Evolutionary conservation across 2,113 vertebrate species (phyloP).

Genomic region (Gnathonemus longibarbis): DNA sequence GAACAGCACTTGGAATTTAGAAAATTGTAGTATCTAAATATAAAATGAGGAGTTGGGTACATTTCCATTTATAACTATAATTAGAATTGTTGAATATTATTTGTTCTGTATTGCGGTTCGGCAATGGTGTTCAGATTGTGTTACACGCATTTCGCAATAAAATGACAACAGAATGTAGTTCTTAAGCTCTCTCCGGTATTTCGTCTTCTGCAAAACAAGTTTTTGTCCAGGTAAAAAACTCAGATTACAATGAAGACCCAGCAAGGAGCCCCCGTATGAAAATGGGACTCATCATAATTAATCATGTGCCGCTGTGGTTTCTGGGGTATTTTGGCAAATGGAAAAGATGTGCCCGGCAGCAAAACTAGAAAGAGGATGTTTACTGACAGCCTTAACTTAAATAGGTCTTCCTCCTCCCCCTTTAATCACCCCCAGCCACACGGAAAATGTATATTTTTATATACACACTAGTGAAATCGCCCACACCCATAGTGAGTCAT

Average conservation of each 20-base stretch:
- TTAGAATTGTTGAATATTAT: not conserved
- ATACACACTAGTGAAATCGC: constrained; percentile 8
- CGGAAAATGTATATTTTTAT: constrained; percentile 40
- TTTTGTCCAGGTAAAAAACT: constrained; percentile 4
- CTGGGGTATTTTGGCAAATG: not conserved
- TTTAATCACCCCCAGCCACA: constrained; percentile 35
- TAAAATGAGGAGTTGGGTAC: constrained; percentile 4
- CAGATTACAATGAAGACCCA: not conserved
- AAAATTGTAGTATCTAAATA: constrained; percentile 3
- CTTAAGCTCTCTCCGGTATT: not conserved
- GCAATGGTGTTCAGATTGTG: not conserved
- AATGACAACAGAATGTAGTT: not conserved
- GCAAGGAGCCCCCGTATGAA: not conserved
- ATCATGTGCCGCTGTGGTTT: constrained; percentile 3
- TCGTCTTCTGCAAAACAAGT: constrained; percentile 25
- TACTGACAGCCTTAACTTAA: constrained; percentile 31
- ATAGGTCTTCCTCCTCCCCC: constrained; percentile 30
- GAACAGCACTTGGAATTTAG: constrained; percentile 6
- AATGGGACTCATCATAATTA: not conserved
- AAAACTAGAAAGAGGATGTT: constrained; percentile 25
- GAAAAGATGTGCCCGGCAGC: not conserved
- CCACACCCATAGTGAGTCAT: constrained; percentile 5
- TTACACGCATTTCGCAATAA: not conserved
- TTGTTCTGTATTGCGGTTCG: not conserved
- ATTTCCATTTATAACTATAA: constrained; percentile 5